Percentiles rank a stretch among this genome's conserved stretches.
Conservation (phyloP, 2,113 vertebrate genomes). For the Pollimyrus isidori region DNA sequence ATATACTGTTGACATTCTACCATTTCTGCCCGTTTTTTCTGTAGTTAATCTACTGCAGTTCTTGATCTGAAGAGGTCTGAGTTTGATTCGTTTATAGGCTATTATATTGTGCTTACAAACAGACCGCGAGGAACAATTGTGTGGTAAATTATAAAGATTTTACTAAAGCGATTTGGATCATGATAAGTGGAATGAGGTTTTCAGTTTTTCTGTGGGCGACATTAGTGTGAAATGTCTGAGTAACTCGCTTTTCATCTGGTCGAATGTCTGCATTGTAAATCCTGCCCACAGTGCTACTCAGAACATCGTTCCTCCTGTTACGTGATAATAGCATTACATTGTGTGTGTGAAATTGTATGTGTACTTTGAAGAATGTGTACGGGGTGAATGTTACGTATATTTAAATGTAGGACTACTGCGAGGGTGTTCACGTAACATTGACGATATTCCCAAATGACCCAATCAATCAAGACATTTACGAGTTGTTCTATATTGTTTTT, state of each 20-base stretch:
- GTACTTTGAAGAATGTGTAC: not conserved
- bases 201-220: not conserved
- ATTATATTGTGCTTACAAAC: not conserved
- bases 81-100: not conserved
- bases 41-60: not conserved
- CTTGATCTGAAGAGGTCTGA: not conserved
- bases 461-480: not conserved
- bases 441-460: not conserved
- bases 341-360: not conserved
- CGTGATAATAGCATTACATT: not conserved
- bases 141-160: not conserved
- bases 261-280: not conserved
- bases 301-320: not conserved
- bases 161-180: not conserved
- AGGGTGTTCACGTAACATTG: not conserved
- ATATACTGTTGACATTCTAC: not conserved
- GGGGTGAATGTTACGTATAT: not conserved
- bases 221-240: not conserved
- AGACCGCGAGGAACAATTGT: not conserved
- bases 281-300: not conserved
- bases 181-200: not conserved
- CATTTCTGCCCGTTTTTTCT: not conserved
- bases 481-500: not conserved
- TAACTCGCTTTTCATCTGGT: not conserved
- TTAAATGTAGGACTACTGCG: not conserved